These are phyloP conservation scores for Drosophila ogumai DNA, from an alignment of 1,140 invertebrate species.

Conservation along the genomic window DNA sequence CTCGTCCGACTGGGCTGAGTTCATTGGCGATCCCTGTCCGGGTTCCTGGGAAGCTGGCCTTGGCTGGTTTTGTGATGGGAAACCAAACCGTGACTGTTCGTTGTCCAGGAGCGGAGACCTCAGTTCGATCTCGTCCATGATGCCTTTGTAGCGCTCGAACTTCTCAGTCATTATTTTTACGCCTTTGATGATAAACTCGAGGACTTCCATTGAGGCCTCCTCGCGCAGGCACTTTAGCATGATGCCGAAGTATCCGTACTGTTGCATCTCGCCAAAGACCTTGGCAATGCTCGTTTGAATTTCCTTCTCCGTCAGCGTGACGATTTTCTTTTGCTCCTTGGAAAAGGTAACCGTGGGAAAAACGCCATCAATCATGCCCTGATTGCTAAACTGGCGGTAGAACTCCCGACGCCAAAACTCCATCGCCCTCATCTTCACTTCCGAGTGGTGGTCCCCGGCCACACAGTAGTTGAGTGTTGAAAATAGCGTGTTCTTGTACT, in stretches of 20 bases:
- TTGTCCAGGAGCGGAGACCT: slow-evolving; percentile 28
- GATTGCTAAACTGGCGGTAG: slow-evolving; percentile 87
- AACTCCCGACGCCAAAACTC: slow-evolving; percentile 90
- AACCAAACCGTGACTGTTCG: slow-evolving; percentile 3
- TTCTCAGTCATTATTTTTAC: slow-evolving; percentile 86
- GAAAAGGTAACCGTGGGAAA: slow-evolving; percentile 92
- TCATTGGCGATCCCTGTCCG: slow-evolving; percentile 16
- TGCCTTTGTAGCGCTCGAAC: slow-evolving; percentile 78
- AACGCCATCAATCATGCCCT: slow-evolving; percentile 91
- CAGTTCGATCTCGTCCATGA: slow-evolving; percentile 57
- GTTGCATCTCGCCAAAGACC: slow-evolving; percentile 88
- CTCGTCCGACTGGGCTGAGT: slow-evolving; percentile 58
- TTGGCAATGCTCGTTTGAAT: slow-evolving; percentile 88
- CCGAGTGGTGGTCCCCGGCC: slow-evolving; percentile 91
- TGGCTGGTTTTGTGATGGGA: slow-evolving; percentile 7
- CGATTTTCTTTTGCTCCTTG: slow-evolving; percentile 91
- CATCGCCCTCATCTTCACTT: slow-evolving; percentile 90
- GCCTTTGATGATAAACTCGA: slow-evolving; percentile 87
- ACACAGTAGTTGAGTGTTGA: slow-evolving; percentile 88
- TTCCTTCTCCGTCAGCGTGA: slow-evolving; percentile 89
- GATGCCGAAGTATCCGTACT: slow-evolving; percentile 89
- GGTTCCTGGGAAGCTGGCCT: background rate
- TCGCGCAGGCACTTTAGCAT: slow-evolving; percentile 88
- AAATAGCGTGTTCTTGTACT: slow-evolving; percentile 85
- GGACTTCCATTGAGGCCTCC: slow-evolving; percentile 90